Evolutionary conservation across 1,140 invertebrate genomes (phyloP).

Genomic region (Sarcophaga peregrina): DNA sequence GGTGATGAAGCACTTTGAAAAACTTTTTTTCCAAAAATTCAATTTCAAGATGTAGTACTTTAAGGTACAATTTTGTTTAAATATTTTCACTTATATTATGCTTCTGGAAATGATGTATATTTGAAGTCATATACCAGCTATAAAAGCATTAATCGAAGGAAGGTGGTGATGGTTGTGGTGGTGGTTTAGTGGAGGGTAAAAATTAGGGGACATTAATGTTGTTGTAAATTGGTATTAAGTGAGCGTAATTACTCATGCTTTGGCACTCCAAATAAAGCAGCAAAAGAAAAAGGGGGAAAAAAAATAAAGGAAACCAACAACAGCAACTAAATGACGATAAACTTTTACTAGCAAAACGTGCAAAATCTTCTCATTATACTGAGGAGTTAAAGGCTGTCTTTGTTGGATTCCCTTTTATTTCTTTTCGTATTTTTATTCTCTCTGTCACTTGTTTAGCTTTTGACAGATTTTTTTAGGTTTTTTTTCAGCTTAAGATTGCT

Average conservation of each 20-base stretch:
- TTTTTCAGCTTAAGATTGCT: neutral
- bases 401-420: neutral
- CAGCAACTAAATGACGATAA: too few relatives aligned
- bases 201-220: constrained; percentile 26
- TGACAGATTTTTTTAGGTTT: neutral
- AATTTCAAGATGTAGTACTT: too few relatives aligned
- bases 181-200: neutral
- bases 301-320: too few relatives aligned
- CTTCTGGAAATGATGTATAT: too few relatives aligned
- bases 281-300: neutral
- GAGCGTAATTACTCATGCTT: constrained; percentile 39
- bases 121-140: too few relatives aligned
- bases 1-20: too few relatives aligned
- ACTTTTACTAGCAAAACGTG: neutral
- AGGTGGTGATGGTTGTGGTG: too few relatives aligned
- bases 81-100: too few relatives aligned
- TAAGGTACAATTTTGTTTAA: too few relatives aligned
- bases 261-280: constrained; percentile 13
- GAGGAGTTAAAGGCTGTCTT: constrained; percentile 1
- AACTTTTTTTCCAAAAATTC: too few relatives aligned
- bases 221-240: constrained; percentile 35
- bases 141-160: too few relatives aligned
- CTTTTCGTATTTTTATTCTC: neutral
- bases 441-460: neutral
- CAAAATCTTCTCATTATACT: constrained; percentile 25